Conservation (phyloP, 2,113 vertebrate species). For the Trichomycterus rosablanca region DNA sequence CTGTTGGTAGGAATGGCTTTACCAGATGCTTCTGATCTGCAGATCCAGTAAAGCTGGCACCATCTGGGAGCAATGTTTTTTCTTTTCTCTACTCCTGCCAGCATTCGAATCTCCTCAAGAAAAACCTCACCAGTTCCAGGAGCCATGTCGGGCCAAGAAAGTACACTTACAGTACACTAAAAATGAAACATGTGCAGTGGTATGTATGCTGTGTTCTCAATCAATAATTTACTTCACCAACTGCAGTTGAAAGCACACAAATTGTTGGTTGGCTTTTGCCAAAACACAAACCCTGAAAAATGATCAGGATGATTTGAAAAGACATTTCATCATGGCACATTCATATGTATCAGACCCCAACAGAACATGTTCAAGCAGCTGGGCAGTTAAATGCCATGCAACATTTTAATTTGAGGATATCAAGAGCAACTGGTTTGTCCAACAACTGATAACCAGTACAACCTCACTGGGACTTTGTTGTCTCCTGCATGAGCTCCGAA, state of each 20-base stretch:
- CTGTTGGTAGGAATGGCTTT: slow-evolving; percentile 38
- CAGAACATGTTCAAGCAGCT: slow-evolving; percentile 10
- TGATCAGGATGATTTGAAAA: slow-evolving; percentile 1
- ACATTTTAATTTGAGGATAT: slow-evolving; percentile 13
- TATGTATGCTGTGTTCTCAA: slow-evolving; percentile 22
- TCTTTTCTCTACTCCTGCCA: slow-evolving; percentile 14
- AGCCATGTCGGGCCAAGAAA: slow-evolving; percentile 20
- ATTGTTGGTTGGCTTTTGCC: background rate
- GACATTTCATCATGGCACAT: slow-evolving; percentile 6
- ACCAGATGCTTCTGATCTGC: slow-evolving; percentile 36
- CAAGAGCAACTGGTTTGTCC: slow-evolving; percentile 19
- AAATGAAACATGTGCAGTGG: slow-evolving; percentile 34
- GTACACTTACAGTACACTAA: slow-evolving; percentile 21
- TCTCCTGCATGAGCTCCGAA: slow-evolving; percentile 9
- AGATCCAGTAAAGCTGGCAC: slow-evolving; percentile 16
- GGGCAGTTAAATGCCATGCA: background rate
- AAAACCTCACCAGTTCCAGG: slow-evolving; percentile 8
- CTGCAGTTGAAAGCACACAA: slow-evolving; percentile 13
- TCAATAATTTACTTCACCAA: slow-evolving; percentile 29
- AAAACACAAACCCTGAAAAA: slow-evolving; percentile 27
- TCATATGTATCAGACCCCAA: background rate
- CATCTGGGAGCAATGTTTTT: slow-evolving; percentile 28
- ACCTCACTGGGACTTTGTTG: background rate
- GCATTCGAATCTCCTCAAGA: slow-evolving; percentile 12
- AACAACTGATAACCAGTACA: background rate